A percentile compares a stretch with the other conserved stretches of the same genome.
These are phyloP conservation scores for Zoanthus sociatus DNA, from an alignment of 92 coral and sea anemone species.

Conservation along the genomic window DNA sequence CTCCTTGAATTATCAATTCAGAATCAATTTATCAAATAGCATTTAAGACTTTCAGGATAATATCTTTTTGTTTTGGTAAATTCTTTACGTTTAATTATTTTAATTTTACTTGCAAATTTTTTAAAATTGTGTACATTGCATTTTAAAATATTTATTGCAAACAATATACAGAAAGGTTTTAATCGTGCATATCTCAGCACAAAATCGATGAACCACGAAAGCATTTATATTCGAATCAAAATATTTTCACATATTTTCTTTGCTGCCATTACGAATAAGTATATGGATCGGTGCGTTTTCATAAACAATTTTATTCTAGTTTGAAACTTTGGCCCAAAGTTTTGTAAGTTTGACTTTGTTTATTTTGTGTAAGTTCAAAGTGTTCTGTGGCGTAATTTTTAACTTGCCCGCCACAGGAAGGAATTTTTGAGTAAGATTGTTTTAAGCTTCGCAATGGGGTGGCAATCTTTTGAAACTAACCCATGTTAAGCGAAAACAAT, in stretches of 20 bases:
- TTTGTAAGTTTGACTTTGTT: no score
- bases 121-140: background rate
- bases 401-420: background rate
- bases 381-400: background rate
- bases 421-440: background rate
- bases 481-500: conserved; percentile 33
- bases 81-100: background rate
- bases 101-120: conserved; percentile 22
- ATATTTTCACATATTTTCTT: background rate
- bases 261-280: background rate
- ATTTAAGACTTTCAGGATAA: no score
- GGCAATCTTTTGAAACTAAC: conserved; percentile 19
- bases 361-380: background rate
- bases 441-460: conserved; percentile 29
- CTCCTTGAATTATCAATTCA: no score
- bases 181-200: background rate
- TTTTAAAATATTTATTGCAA: conserved; percentile 3
- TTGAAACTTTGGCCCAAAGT: no score
- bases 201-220: background rate
- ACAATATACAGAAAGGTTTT: background rate
- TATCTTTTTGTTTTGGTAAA: no score
- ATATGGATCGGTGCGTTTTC: no score
- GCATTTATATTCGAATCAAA: background rate
- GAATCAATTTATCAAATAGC: no score
- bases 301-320: no score